Evolutionary conservation across 2,797 vertebrate genomes (phyloP).

Genomic region (Xyrichtys novacula): DNA sequence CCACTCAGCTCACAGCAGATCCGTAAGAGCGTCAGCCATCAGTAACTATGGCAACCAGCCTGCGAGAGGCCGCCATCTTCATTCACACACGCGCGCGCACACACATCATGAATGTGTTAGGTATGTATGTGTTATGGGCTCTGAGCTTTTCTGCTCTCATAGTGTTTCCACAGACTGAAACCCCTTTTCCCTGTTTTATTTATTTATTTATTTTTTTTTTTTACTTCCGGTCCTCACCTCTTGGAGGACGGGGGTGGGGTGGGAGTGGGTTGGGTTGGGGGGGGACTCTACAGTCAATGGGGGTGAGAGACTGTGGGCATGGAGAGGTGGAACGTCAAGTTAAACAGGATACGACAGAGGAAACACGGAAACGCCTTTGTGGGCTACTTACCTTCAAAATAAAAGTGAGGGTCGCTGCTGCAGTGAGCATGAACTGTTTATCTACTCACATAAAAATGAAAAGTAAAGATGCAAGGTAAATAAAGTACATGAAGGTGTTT

Average conservation of each 20-base stretch:
- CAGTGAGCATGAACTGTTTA: too few species aligned
- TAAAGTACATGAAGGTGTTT: too few species aligned
- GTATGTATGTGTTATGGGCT: too few species aligned
- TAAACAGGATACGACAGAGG: not conserved
- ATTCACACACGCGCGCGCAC: not conserved
- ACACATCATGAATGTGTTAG: not conserved
- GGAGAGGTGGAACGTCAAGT: constrained; percentile 14
- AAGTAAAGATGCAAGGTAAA: too few species aligned
- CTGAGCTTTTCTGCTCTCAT: not conserved
- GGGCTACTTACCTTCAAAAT: constrained; percentile 20
- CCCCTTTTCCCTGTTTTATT: too few species aligned
- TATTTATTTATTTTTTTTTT: too few species aligned
- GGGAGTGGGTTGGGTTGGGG: constrained; percentile 8
- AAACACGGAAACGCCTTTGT: not conserved
- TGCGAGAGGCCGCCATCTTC: not conserved
- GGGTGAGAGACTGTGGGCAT: constrained; percentile 16
- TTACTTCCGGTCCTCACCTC: not conserved
- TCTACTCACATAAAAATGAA: too few species aligned
- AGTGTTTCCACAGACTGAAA: not conserved
- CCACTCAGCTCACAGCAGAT: not conserved
- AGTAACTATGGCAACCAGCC: not conserved
- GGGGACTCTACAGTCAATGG: not conserved
- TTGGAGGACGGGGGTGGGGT: not conserved
- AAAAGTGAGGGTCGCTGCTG: constrained; percentile 4
- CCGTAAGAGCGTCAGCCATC: not conserved